Percentiles rank a stretch among this genome's conserved stretches.
These are phyloP conservation scores for Sphaeridia pumilis DNA, from an alignment of 2,888 invertebrate genomes.

Conservation along the genomic window DNA sequence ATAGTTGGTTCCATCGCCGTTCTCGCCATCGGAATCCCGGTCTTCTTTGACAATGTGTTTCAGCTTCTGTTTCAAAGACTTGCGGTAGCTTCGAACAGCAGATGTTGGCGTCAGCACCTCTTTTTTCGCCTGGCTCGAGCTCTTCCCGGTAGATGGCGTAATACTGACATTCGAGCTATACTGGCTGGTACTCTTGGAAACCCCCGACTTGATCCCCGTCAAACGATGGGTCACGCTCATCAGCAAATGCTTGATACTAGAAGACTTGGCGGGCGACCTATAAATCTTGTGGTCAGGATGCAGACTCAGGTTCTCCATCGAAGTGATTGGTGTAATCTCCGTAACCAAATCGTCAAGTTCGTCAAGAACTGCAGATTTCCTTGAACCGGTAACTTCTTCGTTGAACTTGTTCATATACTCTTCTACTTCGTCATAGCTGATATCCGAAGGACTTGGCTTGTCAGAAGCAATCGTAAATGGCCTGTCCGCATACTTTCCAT, in stretches of 20 bases:
- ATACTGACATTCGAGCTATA: background rate
- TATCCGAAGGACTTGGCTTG: constrained; percentile 49
- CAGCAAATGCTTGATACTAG: constrained; percentile 38
- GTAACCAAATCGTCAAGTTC: constrained; percentile 39
- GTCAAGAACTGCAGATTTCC: constrained; percentile 36
- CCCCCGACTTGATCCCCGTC: constrained; percentile 33
- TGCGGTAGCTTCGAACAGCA: constrained; percentile 35
- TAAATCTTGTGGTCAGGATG: constrained; percentile 74
- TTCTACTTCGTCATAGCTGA: constrained; percentile 55
- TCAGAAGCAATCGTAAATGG: constrained; percentile 62
- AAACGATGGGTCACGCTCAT: constrained; percentile 37
- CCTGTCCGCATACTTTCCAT: constrained; percentile 46
- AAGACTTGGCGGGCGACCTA: constrained; percentile 45
- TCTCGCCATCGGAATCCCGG: constrained; percentile 34
- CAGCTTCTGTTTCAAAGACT: constrained; percentile 39
- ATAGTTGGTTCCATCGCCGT: constrained; percentile 33
- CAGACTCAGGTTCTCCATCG: constrained; percentile 47
- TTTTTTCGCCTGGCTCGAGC: background rate
- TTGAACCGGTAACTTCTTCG: constrained; percentile 26
- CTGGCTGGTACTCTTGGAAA: constrained; percentile 12
- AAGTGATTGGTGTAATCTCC: constrained; percentile 40
- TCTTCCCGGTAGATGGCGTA: background rate
- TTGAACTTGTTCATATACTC: constrained; percentile 36
- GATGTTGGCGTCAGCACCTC: background rate
- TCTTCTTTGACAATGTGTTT: constrained; percentile 37